Evolutionary conservation across 2,797 vertebrate species (phyloP), one percentile per base, ranked within the genome.

Genomic region (Gallirallus australis): DNA sequence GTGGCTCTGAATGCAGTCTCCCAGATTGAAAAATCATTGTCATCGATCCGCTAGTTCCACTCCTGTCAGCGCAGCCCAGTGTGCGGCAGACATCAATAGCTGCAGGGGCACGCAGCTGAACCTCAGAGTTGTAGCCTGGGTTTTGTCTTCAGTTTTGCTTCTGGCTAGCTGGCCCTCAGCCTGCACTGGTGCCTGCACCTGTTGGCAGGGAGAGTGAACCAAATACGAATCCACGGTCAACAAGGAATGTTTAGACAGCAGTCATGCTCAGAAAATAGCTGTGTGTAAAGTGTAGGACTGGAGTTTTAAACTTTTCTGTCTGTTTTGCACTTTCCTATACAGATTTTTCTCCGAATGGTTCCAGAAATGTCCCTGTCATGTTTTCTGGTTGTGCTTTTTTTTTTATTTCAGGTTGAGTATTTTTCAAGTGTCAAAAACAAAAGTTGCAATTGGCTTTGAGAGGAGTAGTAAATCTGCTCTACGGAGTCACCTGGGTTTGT

Each of bases 41-140:
- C 25, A 50, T 71, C 1, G 15, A 3, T 75, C 39, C 1, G 1
- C 28, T 31, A 31, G 40, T n/a, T 63, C 9, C 8, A 2, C 6
- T 66, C 27, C 17, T 87, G 53, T 40, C 70, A 42, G 33, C 24
- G 13, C 37, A 73, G 28, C 40, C 68, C 52, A 27, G 48, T 18
- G 15, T 30, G 52, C 64, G 80, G n/a, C 17, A 68, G 75, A 64
- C 79, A 59, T 66, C 42, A 45, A 0, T 63, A 63, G 35, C 83
- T 79, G 42, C 53, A 82, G 57, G 47, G 75, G 17, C 27, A 39
- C 1, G 1, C 47, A 47, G 24, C 50, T 71, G 57, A 68, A 64
- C 37, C 19, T 59, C 0, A 0, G 19, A 42, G 86, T 78, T 83
- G 47, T 83, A 73, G n/a, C 66, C 48, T 45, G 9, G 8, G 24